Base-by-base conservation (phyloP, 1,140 invertebrate genomes). In the Ceratina australensis region DNA sequence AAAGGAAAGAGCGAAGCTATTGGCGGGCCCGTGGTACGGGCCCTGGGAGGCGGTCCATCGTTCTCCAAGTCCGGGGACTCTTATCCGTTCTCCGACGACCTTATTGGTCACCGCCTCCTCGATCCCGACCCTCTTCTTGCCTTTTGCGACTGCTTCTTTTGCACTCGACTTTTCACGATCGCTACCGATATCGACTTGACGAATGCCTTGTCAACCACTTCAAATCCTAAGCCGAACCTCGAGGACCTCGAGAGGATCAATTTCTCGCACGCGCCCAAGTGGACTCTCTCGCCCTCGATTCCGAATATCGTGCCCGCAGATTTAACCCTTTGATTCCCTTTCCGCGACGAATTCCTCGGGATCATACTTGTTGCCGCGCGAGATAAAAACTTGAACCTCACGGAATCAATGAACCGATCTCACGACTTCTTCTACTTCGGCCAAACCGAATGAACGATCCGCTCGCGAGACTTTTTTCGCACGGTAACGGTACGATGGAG, bases 61-160 rank as follows among this genome's bases (percentile, higher is more conserved):
- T 61, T 86, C 78, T 84, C 75, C 79, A 72, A 50, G 47, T 79
- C 65, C 56, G 69, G 72, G 72, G 52, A 63, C 81, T 85, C 67
- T 86, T 81, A 84, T 87, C 86, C 86, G 78, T 77, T 85, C 85
- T 80, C 83, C 85, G 72, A 50, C 72, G 78, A 84, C 79, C 84
- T 85, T 82, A 86, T 88, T 88, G 87, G 87, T 81, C 86, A 86
- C 80, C 84, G 80, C 80, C 83, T 84, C 85, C 73, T 76, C 81
- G 81, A 83, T 86, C 63, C 52, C 66, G 56, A 79, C 57, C 50
- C 67, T 75, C 66, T 65, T 49, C 71, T 64, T 59, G 20, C 15
- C 52, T 54, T 54, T n/a, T 54, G 49, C 47, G 65, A 42, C 49
- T 12, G 26, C 67, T 67, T 28, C 66, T 61, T 42, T 42, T 63